phyloP scores from a whole-genome alignment of 2,888 invertebrate species.

The Tenthredo distinguenda region DNA sequence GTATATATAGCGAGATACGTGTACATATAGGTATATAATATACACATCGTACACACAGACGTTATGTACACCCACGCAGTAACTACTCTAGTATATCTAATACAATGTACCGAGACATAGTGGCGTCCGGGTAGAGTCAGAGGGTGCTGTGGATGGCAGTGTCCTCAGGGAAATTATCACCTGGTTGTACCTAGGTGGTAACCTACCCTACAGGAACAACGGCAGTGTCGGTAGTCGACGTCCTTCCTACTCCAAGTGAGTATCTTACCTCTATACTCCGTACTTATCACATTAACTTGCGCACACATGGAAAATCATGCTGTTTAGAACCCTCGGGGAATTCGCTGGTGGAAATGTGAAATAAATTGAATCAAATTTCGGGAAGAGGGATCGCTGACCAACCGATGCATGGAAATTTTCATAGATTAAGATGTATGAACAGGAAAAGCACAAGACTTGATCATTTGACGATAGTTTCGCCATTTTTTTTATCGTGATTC shows the following conservation, averaged over 20 bases:
- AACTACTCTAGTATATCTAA: slow-evolving; percentile 1
- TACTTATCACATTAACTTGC: slow-evolving; percentile 8
- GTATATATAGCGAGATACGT: background rate
- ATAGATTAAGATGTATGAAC: background rate
- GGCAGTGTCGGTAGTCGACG: slow-evolving; percentile 6
- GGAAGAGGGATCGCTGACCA: background rate
- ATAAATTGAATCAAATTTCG: background rate
- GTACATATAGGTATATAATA: background rate
- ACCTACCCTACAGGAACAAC: slow-evolving; percentile 33
- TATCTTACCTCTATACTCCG: slow-evolving; percentile 36
- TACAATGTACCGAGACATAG: slow-evolving; percentile 30
- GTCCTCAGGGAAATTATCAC: slow-evolving; percentile 50
- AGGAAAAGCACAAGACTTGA: too few species aligned
- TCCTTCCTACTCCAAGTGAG: slow-evolving; percentile 30
- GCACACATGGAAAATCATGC: background rate
- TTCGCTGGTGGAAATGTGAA: background rate
- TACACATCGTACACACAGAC: background rate
- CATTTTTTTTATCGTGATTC: background rate
- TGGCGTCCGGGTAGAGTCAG: slow-evolving; percentile 10
- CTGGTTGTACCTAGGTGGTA: slow-evolving; percentile 39
- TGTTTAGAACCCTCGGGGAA: slow-evolving; percentile 4
- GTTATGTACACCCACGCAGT: background rate
- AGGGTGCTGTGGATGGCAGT: slow-evolving; percentile 27
- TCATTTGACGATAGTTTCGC: too few species aligned
- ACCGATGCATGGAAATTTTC: background rate